Conservation (phyloP, 2,113 vertebrate genomes). For the Stegostoma tigrinum region DNA sequence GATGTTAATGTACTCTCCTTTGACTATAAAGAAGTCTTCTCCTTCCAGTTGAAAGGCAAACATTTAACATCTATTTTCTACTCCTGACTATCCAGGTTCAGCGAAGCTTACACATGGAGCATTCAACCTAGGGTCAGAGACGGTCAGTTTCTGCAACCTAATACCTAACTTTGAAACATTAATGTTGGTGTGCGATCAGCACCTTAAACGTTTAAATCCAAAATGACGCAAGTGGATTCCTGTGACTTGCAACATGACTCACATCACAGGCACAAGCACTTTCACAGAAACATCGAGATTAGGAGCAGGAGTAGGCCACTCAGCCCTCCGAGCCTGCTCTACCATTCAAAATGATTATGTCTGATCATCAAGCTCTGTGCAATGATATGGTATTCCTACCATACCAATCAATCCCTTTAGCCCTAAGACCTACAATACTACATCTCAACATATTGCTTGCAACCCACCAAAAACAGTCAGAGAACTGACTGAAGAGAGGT, state of each 20-base stretch:
- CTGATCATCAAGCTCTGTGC: too few species aligned
- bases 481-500: background rate
- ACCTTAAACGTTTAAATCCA: background rate
- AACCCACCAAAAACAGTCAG: background rate
- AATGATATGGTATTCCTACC: too few species aligned
- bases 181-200: background rate
- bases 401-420: too few species aligned
- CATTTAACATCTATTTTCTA: background rate
- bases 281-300: background rate
- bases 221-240: background rate
- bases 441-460: background rate
- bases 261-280: background rate
- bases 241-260: background rate
- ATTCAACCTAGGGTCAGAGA: background rate
- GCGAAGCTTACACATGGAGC: background rate
- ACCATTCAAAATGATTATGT: too few species aligned
- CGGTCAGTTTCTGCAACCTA: background rate
- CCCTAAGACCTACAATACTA: too few species aligned
- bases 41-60: background rate
- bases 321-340: too few species aligned
- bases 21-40: background rate
- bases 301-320: too few species aligned
- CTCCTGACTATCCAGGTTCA: background rate
- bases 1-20: background rate
- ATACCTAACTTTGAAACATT: background rate